Base-by-base conservation (phyloP, 2,888 invertebrate genomes). In the Lithophane ornitopus region DNA sequence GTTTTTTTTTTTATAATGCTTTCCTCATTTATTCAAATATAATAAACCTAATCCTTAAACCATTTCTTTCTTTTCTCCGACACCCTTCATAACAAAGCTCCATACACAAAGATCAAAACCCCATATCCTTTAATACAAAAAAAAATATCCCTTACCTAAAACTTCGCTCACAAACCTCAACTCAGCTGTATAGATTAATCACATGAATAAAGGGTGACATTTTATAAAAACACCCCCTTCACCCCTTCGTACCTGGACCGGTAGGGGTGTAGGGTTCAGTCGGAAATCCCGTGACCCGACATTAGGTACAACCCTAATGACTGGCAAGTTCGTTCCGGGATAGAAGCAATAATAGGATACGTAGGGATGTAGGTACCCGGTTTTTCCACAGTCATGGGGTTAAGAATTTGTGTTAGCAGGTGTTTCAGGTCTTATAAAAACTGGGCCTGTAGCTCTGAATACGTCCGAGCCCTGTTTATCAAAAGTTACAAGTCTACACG, bases 191-290 rank as follows among this genome's bases (percentile, higher is more conserved):
- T 82, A 85, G 74, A 87, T 86, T 87, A 87, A 86, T 86, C 77
- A 86, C 73, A 72, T 63, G 85, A 80, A 87, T 87, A 82, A 87
- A 85, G 85, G 83, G 67, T 26, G 84, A 87, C 78, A 80, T 84
- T 87, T 85, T 75, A 87, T 80, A 84, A 84, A 80, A 80, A 79
- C 82, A 63, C 56, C 70, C 70, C 34, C 46, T 68, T 28, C 54
- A 54, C 44, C 63, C 76, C 67, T 49, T 22, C 52, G 52, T 78
- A 78, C 74, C 82, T 74, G 81, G 34, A 7, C 79, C 77, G 79
- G 58, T 39, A 54, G 49, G 74, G 58, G 16, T 14, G 72, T 49
- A 59, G 76, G 79, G 78, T 71, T 63, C 52, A 44, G 66, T 56
- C 66, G 73, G 69, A 82, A 79, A 80, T 76, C 84, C 79, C 82